A percentile compares a stretch with the other conserved stretches of the same genome.
Conservation (phyloP, 1,140 invertebrate genomes). For the Acyrthosiphon pisum region DNA sequence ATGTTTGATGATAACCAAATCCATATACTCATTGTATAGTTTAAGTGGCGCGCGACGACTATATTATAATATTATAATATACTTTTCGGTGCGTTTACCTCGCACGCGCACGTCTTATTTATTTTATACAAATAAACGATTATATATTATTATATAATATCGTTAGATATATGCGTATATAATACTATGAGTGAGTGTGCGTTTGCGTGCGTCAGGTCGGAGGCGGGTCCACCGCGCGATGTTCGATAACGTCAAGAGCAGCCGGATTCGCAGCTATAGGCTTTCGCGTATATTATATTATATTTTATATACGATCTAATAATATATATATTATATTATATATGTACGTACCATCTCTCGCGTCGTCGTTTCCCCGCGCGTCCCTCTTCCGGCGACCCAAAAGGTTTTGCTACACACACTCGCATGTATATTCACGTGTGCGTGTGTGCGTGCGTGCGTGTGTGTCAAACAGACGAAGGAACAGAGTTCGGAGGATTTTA, state of each 20-base stretch:
- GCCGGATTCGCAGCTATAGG: slow-evolving; percentile 45
- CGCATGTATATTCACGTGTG: neutral
- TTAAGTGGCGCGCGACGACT: neutral
- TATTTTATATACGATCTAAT: neutral
- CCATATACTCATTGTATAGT: no score
- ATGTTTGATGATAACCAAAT: neutral
- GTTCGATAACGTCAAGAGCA: slow-evolving; percentile 55
- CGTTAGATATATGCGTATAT: neutral
- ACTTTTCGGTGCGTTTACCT: neutral
- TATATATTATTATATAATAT: neutral
- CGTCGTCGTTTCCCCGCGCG: neutral
- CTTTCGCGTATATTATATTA: slow-evolving; percentile 20
- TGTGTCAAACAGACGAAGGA: slow-evolving; percentile 55
- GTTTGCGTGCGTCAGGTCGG: neutral
- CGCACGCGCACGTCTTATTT: neutral
- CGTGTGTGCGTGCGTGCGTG: neutral
- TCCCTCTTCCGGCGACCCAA: neutral
- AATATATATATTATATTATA: neutral
- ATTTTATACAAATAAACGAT: neutral
- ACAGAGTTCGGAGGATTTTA: slow-evolving; percentile 57
- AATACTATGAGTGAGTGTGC: neutral
- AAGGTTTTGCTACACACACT: slow-evolving; percentile 32
- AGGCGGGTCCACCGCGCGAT: neutral
- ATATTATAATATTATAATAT: no score
- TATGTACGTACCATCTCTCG: neutral